A percentile compares a stretch with the other conserved stretches of the same genome.
Conservation (phyloP, 2,888 invertebrate species). For the Pollenia amentaria region DNA sequence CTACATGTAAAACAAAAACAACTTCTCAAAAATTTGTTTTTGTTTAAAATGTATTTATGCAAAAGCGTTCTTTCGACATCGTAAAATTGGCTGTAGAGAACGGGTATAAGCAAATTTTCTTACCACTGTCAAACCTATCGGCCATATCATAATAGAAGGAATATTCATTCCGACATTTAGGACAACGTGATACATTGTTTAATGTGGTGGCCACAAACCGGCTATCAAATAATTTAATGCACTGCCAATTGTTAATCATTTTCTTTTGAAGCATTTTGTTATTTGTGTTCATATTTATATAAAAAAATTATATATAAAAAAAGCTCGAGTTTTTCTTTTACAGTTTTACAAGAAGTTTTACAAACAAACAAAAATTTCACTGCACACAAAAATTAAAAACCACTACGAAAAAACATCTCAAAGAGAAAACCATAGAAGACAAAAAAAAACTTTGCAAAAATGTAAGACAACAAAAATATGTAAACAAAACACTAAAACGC, state of each 20-base stretch:
- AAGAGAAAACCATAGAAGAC: constrained; percentile 1
- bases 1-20: no score
- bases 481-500: constrained; percentile 1
- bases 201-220: constrained; percentile 79
- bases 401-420: not conserved
- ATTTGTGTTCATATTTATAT: not conserved
- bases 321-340: no score
- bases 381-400: not conserved
- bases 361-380: not conserved
- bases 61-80: no score
- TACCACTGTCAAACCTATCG: constrained; percentile 57
- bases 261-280: constrained; percentile 16
- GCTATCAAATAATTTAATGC: constrained; percentile 78
- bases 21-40: no score
- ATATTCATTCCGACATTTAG: constrained; percentile 78
- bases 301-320: no score
- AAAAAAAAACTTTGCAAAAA: not conserved
- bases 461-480: constrained; percentile 18
- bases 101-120: constrained; percentile 11
- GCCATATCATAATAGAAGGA: constrained; percentile 62
- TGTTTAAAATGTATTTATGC: no score
- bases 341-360: not conserved
- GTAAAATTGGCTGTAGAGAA: no score
- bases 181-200: constrained; percentile 77
- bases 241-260: constrained; percentile 59